Evolutionary conservation across 1,140 invertebrate genomes (phyloP).

Genomic region (Venustaconcha ellipsiformis): DNA sequence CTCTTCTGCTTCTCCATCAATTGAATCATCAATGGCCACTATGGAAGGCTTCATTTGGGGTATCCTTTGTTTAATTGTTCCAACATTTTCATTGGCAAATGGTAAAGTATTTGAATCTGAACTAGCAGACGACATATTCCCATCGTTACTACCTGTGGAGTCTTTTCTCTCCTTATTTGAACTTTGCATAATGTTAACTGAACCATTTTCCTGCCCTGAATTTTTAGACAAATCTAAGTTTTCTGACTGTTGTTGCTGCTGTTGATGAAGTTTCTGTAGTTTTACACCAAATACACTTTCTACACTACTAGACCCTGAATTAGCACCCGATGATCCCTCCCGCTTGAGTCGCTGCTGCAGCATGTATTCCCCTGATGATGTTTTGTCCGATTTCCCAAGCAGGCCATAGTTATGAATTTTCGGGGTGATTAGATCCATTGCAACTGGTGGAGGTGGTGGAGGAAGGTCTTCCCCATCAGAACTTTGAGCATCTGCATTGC

Average conservation of each 20-base stretch:
- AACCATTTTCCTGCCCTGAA: not conserved
- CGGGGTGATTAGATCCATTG: slow-evolving; percentile 65
- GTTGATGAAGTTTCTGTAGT: slow-evolving; percentile 26
- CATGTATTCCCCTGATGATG: slow-evolving; percentile 27
- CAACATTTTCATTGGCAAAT: slow-evolving; percentile 98
- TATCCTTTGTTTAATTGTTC: slow-evolving; percentile 90
- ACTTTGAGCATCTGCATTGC: slow-evolving; percentile 41
- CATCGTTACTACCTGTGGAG: slow-evolving; percentile 45
- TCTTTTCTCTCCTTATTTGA: slow-evolving; percentile 39
- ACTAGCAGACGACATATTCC: slow-evolving; percentile 80
- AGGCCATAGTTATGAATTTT: slow-evolving; percentile 65
- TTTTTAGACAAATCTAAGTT: slow-evolving; percentile 8
- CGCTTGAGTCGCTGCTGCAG: slow-evolving; percentile 34
- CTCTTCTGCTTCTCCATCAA: slow-evolving; percentile 15
- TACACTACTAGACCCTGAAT: slow-evolving; percentile 13
- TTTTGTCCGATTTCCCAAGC: slow-evolving; percentile 44
- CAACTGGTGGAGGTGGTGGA: slow-evolving; percentile 70
- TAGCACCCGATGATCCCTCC: slow-evolving; percentile 35
- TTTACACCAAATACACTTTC: slow-evolving; percentile 43
- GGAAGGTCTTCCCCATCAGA: slow-evolving; percentile 69
- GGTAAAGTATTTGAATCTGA: slow-evolving; percentile 92
- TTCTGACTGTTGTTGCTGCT: slow-evolving; percentile 16
- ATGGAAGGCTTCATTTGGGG: slow-evolving; percentile 56
- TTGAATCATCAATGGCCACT: slow-evolving; percentile 38
- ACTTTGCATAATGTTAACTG: slow-evolving; percentile 3